These are phyloP conservation scores for Crax fasciolata DNA, from an alignment of 2,797 vertebrate genomes.

Conservation along the genomic window DNA sequence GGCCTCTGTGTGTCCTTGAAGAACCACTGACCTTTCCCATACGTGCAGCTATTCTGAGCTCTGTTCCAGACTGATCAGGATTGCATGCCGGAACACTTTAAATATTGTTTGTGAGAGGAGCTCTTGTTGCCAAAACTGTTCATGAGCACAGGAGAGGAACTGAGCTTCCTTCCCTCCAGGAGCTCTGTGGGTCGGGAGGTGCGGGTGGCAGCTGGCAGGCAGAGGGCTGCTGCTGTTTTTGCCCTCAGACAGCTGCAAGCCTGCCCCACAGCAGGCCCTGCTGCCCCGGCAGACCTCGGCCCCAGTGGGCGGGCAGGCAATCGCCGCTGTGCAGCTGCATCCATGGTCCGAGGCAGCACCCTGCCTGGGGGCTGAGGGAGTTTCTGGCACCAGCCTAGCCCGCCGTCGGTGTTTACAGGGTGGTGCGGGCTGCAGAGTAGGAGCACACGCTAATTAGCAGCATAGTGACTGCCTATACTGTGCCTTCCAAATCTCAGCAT, in stretches of 20 bases:
- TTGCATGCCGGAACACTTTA: conserved; percentile 21
- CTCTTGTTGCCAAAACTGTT: conserved; percentile 34
- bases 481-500: not conserved
- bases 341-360: not conserved
- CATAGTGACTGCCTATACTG: rapidly evolving
- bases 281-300: not conserved
- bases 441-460: not conserved
- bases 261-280: not conserved
- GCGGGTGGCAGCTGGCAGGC: conserved; percentile 46
- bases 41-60: conserved; percentile 57
- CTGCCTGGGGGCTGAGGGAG: not conserved
- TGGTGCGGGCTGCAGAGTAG: not conserved
- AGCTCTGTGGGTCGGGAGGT: not conserved
- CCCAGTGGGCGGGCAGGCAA: not conserved
- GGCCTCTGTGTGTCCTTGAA: conserved; percentile 33
- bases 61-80: conserved; percentile 42
- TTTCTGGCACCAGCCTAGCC: not conserved
- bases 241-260: conserved; percentile 28
- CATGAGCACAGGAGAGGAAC: not conserved
- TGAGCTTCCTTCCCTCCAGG: not conserved
- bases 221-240: conserved; percentile 28
- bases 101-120: conserved; percentile 41
- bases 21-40: conserved; percentile 65
- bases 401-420: not conserved
- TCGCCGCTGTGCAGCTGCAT: not conserved